These are phyloP conservation scores for Drosophila jambulina DNA, from an alignment of 1,140 invertebrate genomes.

Conservation along the genomic window DNA sequence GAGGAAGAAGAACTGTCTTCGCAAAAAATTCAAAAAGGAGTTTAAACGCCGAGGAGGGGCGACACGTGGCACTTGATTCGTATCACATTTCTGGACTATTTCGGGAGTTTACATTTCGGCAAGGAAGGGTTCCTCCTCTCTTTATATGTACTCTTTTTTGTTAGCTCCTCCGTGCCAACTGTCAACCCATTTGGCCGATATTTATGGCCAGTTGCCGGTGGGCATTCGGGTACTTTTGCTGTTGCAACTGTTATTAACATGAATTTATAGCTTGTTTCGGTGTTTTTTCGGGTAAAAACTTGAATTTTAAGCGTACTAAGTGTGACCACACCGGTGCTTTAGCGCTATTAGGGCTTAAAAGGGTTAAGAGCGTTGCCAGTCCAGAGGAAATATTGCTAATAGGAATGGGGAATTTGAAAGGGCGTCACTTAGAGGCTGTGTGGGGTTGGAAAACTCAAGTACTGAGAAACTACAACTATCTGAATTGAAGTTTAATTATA, in stretches of 20 bases:
- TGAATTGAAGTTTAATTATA: neutral
- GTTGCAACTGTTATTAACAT: slow-evolving; percentile 77
- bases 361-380: neutral
- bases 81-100: slow-evolving; percentile 81
- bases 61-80: slow-evolving; percentile 83
- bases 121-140: slow-evolving; percentile 52
- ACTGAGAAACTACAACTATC: no score
- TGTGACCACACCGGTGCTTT: slow-evolving; percentile 32
- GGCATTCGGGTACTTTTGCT: slow-evolving; percentile 28
- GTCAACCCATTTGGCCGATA: slow-evolving; percentile 76
- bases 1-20: slow-evolving; percentile 42
- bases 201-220: slow-evolving; percentile 71
- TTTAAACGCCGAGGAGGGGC: slow-evolving; percentile 34
- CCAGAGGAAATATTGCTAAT: neutral
- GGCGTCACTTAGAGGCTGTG: neutral
- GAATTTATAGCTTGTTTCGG: slow-evolving; percentile 66
- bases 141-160: neutral
- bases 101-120: slow-evolving; percentile 68
- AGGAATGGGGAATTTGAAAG: neutral
- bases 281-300: slow-evolving; percentile 48
- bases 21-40: slow-evolving; percentile 28
- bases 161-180: slow-evolving; percentile 62
- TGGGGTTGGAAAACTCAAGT: no score
- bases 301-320: slow-evolving; percentile 39
- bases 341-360: slow-evolving; percentile 19